phyloP scores from a whole-genome alignment of 2,797 vertebrate species.

The Coreius guichenoti region DNA sequence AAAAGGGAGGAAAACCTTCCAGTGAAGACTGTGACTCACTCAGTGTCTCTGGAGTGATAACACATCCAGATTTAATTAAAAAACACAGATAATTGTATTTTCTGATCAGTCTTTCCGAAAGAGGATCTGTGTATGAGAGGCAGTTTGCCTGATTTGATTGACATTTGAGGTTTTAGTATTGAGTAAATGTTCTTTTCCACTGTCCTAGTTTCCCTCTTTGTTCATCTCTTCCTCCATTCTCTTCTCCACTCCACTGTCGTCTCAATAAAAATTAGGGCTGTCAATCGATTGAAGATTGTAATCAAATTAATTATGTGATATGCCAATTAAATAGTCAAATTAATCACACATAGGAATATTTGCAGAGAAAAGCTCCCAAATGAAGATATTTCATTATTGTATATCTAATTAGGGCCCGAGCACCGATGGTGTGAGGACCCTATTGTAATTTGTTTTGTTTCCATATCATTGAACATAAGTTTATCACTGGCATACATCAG shows the following conservation, averaged over 20 bases:
- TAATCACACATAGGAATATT: not conserved
- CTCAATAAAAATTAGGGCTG: slow-evolving; percentile 11
- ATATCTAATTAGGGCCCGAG: no score
- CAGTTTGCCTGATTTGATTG: slow-evolving; percentile 2
- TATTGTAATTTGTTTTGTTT: not conserved
- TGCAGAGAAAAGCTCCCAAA: not conserved
- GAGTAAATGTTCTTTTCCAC: slow-evolving; percentile 66
- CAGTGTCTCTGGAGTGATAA: not conserved
- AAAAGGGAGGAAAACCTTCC: not conserved
- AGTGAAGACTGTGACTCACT: not conserved
- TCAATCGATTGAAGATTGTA: not conserved
- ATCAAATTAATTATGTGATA: slow-evolving; percentile 7
- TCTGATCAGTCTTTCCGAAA: not conserved
- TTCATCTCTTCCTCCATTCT: not conserved
- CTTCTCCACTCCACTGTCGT: not conserved
- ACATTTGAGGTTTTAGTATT: slow-evolving; percentile 72
- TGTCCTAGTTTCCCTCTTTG: slow-evolving; percentile 61
- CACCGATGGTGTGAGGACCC: no score
- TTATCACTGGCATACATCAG: not conserved
- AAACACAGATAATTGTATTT: slow-evolving; percentile 14
- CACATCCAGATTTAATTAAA: not conserved
- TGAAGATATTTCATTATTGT: not conserved
- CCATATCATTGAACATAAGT: not conserved
- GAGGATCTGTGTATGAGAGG: not conserved
- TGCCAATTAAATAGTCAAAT: not conserved